Evolutionary conservation across 2,888 invertebrate species (phyloP).

Genomic region (Arrhopalites spinosus): DNA sequence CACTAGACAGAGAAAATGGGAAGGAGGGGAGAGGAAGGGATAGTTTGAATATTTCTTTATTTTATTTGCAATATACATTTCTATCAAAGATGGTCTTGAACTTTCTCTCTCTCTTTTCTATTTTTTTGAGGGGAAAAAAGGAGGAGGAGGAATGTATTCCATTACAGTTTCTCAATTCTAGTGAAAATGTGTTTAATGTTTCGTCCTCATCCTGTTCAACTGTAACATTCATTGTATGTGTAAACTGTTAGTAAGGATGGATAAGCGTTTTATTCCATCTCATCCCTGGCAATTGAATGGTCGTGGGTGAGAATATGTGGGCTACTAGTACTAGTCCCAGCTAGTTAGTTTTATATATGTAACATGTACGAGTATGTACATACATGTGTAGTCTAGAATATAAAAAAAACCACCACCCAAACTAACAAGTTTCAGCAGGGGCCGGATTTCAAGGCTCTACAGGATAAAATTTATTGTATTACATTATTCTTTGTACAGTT

Average conservation of each 20-base stretch:
- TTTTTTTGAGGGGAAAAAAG: background rate
- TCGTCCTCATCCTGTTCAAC: background rate
- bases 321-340: too few relatives aligned
- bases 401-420: too few relatives aligned
- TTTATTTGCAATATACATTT: background rate
- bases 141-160: background rate
- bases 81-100: background rate
- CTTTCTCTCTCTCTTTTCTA: background rate
- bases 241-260: too few relatives aligned
- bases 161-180: background rate
- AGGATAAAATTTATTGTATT: constrained; percentile 27
- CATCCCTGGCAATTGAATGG: too few relatives aligned
- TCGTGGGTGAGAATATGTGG: too few relatives aligned
- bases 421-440: constrained; percentile 7
- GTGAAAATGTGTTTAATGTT: background rate
- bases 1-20: background rate
- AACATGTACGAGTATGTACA: too few relatives aligned
- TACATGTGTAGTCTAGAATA: too few relatives aligned
- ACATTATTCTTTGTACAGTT: constrained; percentile 23
- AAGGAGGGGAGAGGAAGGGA: background rate
- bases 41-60: background rate
- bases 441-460: too few relatives aligned
- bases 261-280: too few relatives aligned
- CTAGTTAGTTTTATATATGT: too few relatives aligned
- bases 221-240: too few relatives aligned